A percentile compares a stretch with the other conserved stretches of the same genome.
These are phyloP conservation scores for Propithecus perrieri DNA, from an alignment of 2,797 vertebrate species.

Conservation along the genomic window DNA sequence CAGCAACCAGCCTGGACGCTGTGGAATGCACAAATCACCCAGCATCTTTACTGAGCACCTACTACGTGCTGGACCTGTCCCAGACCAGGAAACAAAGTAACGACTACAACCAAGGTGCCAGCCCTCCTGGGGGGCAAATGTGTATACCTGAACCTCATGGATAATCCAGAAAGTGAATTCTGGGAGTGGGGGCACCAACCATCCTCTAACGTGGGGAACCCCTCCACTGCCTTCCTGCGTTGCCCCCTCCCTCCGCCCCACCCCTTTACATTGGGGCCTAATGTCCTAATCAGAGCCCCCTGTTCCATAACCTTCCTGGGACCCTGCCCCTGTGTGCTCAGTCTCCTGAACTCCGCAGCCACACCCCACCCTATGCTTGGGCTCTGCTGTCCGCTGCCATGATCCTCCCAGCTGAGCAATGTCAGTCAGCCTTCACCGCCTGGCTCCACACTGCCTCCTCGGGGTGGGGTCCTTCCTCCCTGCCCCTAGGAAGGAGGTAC, in stretches of 20 bases:
- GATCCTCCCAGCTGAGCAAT: neutral
- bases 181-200: neutral
- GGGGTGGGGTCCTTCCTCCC: neutral
- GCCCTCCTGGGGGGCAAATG: neutral
- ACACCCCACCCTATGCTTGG: neutral
- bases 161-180: neutral
- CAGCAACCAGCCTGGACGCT: neutral
- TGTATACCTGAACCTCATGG: neutral
- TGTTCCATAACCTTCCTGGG: neutral
- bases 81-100: neutral
- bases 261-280: neutral
- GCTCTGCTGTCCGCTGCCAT: neutral
- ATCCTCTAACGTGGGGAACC: neutral
- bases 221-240: neutral
- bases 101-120: neutral
- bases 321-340: neutral
- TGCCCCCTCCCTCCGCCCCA: neutral
- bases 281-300: neutral
- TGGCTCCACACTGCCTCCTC: neutral
- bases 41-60: conserved; percentile 50
- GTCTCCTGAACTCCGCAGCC: neutral
- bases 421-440: neutral
- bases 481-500: neutral
- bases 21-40: neutral
- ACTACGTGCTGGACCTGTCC: neutral